Base-by-base conservation (phyloP, 2,888 invertebrate species). In the Caenorhabditis zanzibari region DNA sequence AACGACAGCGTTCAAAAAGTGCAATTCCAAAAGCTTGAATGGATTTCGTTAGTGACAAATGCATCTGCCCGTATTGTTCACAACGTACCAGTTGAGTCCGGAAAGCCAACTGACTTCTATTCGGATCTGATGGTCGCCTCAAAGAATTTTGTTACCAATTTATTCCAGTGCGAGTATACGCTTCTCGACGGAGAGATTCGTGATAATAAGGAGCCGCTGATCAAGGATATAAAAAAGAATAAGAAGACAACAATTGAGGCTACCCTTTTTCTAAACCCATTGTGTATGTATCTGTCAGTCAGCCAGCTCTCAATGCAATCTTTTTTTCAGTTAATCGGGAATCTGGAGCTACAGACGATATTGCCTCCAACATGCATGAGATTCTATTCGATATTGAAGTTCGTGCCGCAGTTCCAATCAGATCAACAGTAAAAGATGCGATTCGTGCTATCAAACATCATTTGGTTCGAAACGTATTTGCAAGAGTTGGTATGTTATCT, bases 171-270 rank as follows among this genome's bases (percentile, higher is more conserved):
- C 47, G 75, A 86, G 58, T 69, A 61, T 58, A 85, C 86, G 35
- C 79, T 88, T 19, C 76, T 88, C 14, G 85, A 87, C 61, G 86
- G 86, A 24, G 77, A 75, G 26, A 69, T 88, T n/a, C 75, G 86
- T 2, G 86, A 86, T 22, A 68, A 73, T n/a, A 69, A 71, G 16
- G 86, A 86, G 24, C 86, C 87, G 2, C 71, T 88, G 7, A 82
- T 88, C 32, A 86, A 87, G 47, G 87, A 88, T 71, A 69, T 84
- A 41, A 88, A 88, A 41, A 88, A 87, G 68, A 84, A 84, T 44
- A 88, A 88, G 56, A 82, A 85, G 63, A 85, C 79, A 26, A 82
- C 87, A 1, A 81, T 88, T 38, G 87, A 88, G 41, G 86, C 85
- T 9, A 83, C 84, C 56, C 56, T 88, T 58, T 88, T 85, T 56